Evolutionary conservation across 2,888 invertebrate genomes (phyloP).

Genomic region (Erpobdella octoculata): DNA sequence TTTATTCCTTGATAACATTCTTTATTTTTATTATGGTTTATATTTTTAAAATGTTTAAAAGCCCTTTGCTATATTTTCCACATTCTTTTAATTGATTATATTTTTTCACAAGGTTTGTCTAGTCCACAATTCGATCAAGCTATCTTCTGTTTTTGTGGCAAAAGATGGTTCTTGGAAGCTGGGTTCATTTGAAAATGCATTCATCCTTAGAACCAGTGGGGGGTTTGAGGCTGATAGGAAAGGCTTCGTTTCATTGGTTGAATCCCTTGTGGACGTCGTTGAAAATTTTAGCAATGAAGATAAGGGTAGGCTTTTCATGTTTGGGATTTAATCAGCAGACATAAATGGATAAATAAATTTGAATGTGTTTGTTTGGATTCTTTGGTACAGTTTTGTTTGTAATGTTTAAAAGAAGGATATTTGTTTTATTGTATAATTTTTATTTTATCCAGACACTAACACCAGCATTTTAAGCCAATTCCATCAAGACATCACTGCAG

Average conservation of each 20-base stretch:
- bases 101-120: no score
- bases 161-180: constrained; percentile 79
- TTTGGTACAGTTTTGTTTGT: no score
- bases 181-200: constrained; percentile 68
- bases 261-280: neutral
- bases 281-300: neutral
- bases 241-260: neutral
- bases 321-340: no score
- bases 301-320: no score
- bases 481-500: no score
- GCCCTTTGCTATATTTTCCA: neutral
- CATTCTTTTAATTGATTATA: neutral
- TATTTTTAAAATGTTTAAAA: neutral
- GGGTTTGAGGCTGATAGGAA: neutral
- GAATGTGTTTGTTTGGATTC: no score
- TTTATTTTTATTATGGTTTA: neutral
- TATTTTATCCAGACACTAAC: no score
- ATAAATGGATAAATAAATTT: no score
- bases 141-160: constrained; percentile 71
- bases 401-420: no score
- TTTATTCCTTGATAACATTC: neutral
- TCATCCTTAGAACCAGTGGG: neutral
- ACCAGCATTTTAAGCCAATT: no score
- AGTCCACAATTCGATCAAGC: constrained; percentile 74
- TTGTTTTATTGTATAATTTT: no score